Base-by-base conservation (phyloP, 1,140 invertebrate species). In the Chlorops oryzae region DNA sequence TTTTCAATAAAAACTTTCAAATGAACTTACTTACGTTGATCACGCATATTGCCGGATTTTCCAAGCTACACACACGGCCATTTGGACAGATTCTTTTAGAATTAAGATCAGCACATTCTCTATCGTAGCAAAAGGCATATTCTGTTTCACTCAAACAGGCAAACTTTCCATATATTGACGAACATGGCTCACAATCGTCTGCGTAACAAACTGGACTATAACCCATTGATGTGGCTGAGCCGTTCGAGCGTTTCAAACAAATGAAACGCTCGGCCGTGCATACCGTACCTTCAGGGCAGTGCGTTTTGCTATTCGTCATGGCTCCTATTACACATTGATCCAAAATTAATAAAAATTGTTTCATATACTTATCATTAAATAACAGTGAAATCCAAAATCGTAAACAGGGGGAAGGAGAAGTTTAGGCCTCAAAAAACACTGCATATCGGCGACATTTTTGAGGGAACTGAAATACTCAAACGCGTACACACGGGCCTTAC, bases 91-190 rank as follows among this genome's bases (percentile, higher is more conserved):
- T 25, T 10, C 24, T 15, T n/a, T 21, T 5, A 5, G 25, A 2
- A 3, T 23, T 25, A 6, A 10, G 3, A 12, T 25, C 4, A 7
- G 47, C 35, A 13, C 10, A 10, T 6, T n/a, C 20, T 13, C 18
- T n/a, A 23, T 39, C 47, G 41, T 41, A 49, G 24, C 47, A 49
- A 49, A 39, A 49, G 23, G 24, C 21, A 41, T 49, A 49, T 21
- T 17, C 32, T 2, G 47, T 49, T 18, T 49, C 38, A 41, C 41
- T 39, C 13, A 49, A 5, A 17, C 47, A 49, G 17, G 25, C 25
- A 17, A 49, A 49, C 5, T 12, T 7, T 1, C 47, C 47, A 21
- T 28, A 17, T 2, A 18, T 32, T 12, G 21, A 3, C 3, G 18
- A 17, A 40, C 47, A 49, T 28, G 22, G 10, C 5, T 18, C 15